Percentiles rank a stretch among this genome's conserved stretches.
phyloP scores from a whole-genome alignment of 64 coral and sea anemone species.

The Stichodactyla helianthus region DNA sequence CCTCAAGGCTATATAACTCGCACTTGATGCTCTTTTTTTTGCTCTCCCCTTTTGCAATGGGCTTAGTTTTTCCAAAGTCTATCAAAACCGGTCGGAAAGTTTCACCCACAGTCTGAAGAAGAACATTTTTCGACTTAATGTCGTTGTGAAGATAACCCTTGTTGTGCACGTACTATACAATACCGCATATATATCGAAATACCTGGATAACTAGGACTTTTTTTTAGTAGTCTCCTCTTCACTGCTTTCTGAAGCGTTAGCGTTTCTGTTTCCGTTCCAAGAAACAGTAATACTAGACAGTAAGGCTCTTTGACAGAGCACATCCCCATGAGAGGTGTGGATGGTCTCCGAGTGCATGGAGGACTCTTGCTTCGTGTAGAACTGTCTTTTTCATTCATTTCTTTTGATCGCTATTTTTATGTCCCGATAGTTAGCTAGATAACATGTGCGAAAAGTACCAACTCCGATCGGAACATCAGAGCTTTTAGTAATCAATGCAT shows the following conservation, averaged over 20 bases:
- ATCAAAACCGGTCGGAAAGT: background rate
- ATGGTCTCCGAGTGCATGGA: slow-evolving; percentile 17
- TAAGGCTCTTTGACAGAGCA: slow-evolving; percentile 15
- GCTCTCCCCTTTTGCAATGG: background rate
- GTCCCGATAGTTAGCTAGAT: slow-evolving; percentile 12
- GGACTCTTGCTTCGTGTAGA: slow-evolving; percentile 17
- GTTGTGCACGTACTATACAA: slow-evolving; percentile 28
- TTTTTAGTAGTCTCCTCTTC: background rate
- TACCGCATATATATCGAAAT: slow-evolving; percentile 10
- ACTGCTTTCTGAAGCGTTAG: slow-evolving; percentile 24
- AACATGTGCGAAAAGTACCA: slow-evolving; percentile 27
- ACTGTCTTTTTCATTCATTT: background rate
- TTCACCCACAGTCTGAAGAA: slow-evolving; percentile 15
- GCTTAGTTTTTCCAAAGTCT: background rate
- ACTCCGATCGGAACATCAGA: background rate
- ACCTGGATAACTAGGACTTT: background rate
- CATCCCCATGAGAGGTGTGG: slow-evolving; percentile 28
- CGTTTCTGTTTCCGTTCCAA: slow-evolving; percentile 11
- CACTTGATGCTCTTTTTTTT: background rate
- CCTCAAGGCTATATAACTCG: slow-evolving; percentile 12
- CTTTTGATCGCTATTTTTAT: slow-evolving; percentile 28
- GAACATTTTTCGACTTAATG: slow-evolving; percentile 34
- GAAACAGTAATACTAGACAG: slow-evolving; percentile 38
- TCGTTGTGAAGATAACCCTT: slow-evolving; percentile 38
- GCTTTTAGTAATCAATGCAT: background rate